Base-by-base conservation (phyloP, 2,797 vertebrate genomes). In the Trachurus trachurus region DNA sequence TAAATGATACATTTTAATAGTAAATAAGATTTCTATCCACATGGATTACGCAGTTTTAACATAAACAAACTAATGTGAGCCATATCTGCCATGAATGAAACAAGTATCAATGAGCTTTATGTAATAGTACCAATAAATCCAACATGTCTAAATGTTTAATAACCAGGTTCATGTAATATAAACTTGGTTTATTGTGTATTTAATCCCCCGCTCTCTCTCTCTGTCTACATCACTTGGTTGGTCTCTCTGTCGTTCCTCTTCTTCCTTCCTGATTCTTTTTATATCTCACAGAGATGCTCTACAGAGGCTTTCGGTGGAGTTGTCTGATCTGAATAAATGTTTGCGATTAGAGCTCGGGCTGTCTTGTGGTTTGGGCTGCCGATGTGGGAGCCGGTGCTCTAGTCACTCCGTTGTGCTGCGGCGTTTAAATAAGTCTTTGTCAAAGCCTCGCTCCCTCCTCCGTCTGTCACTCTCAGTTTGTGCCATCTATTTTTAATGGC, bases 291-390 rank as follows among this genome's bases (percentile, higher is more conserved):
- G 82, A 81, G 74, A 83, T 71, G 81, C 70, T 87, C 83, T 85
- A 86, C 80, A 63, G 89, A 89, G 92, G 81, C 78, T 31, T 74
- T 67, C 52, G 31, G 61, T 56, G 61, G 66, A 80, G 85, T 83
- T 80, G 89, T 93, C 85, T 91, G 90, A 92, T 94, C 82, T 88
- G 92, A 93, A 93, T 92, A 92, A 94, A 93, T 94, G 93, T 93
- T 93, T 93, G 88, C 70, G 86, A 92, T 94, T 92, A 91, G 84
- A 84, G 87, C 49, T 19, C 4, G 70, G 54, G 79, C 86, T 80
- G 81, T 90, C 78, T 89, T 82, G 88, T 73, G 90, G 75, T 79
- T 89, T 88, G 81, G 74, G 87, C 70, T 83, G 87, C 71, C 64
- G 65, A 71, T 71, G 83, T 74, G 84, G 83, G 85, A 91, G 80